Evolutionary conservation across 30 jellyfish, hydroid and myxozoan species (phyloP).

Genomic region (Haliclystus octoradiatus): DNA sequence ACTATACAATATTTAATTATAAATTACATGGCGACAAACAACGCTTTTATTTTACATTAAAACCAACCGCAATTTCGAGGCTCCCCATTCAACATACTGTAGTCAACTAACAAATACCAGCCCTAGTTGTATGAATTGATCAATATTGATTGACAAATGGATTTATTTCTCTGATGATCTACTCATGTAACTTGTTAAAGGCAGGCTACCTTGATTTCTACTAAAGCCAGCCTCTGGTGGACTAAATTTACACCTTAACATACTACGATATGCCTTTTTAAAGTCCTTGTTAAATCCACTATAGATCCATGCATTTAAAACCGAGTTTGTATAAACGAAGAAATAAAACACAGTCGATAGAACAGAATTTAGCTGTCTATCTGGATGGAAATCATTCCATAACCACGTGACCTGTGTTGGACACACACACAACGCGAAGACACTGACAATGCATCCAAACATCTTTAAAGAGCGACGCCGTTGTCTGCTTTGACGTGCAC

Average conservation of each 20-base stretch:
- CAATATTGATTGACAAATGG: too few relatives aligned
- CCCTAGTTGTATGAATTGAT: too few relatives aligned
- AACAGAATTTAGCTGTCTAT: slow-evolving; percentile 9
- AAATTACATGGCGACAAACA: too few relatives aligned
- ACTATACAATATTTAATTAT: too few relatives aligned
- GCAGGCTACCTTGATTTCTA: not conserved
- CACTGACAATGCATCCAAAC: slow-evolving; percentile 65
- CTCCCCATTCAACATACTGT: too few relatives aligned
- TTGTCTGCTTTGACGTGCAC: slow-evolving; percentile 57
- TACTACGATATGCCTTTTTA: slow-evolving; percentile 38
- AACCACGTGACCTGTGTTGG: slow-evolving; percentile 84
- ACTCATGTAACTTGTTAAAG: not conserved
- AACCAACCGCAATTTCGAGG: too few relatives aligned
- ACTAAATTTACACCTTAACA: not conserved
- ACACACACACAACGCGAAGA: slow-evolving; percentile 64
- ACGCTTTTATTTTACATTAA: too few relatives aligned
- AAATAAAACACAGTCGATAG: slow-evolving; percentile 43
- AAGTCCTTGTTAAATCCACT: slow-evolving; percentile 57
- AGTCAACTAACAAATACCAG: too few relatives aligned
- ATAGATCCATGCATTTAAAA: slow-evolving; percentile 77
- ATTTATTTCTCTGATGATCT: too few relatives aligned
- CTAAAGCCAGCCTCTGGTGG: not conserved
- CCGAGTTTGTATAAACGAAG: slow-evolving; percentile 55
- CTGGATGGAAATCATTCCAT: slow-evolving; percentile 34
- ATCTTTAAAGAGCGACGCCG: slow-evolving; percentile 53